Conservation (phyloP, 2,113 vertebrate species). For the Megaleporinus macrocephalus region DNA sequence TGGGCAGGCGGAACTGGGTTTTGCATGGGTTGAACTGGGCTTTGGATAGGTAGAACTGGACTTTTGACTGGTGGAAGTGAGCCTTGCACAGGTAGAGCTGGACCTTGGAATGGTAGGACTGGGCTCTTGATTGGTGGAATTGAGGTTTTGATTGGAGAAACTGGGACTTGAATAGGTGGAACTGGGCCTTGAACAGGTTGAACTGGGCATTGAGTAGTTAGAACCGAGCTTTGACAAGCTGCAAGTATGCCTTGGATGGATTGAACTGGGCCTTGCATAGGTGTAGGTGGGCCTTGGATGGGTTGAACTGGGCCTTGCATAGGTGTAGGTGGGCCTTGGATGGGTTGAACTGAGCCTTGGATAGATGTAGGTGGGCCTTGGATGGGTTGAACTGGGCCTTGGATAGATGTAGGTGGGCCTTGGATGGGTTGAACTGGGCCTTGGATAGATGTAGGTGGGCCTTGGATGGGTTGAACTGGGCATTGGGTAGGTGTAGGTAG, state of each 20-base stretch:
- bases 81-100: neutral
- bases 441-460: neutral
- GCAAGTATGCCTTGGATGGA: neutral
- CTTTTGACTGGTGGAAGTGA: neutral
- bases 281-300: neutral
- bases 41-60: neutral
- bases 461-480: neutral
- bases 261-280: neutral
- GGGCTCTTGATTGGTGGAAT: neutral
- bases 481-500: neutral
- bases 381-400: neutral
- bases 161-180: neutral
- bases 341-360: neutral
- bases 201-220: neutral
- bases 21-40: neutral
- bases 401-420: neutral
- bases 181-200: neutral
- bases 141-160: neutral
- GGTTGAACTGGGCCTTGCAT: neutral
- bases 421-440: constrained; percentile 1
- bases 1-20: neutral
- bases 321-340: neutral
- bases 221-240: neutral
- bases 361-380: neutral
- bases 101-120: neutral